Conservation (phyloP, 1,140 invertebrate species). For the Pogonognathellus flavescens region DNA sequence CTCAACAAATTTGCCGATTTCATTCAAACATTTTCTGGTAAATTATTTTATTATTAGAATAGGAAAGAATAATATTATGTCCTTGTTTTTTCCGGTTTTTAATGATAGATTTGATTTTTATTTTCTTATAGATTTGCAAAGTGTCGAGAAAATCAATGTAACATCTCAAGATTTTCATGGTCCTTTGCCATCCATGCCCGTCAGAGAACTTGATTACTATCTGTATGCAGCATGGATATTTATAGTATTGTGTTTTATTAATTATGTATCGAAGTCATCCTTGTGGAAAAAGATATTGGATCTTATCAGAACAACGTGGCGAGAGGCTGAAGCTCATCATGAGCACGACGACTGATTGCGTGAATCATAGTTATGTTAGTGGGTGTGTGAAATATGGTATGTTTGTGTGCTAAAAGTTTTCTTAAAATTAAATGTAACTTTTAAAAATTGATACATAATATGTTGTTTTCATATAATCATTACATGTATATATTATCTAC, state of each 20-base stretch:
- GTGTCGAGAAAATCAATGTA: constrained; percentile 77
- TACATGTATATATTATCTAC: too few relatives aligned
- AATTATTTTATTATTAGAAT: too few relatives aligned
- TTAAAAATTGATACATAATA: too few relatives aligned
- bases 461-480: too few relatives aligned
- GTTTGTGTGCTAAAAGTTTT: too few relatives aligned
- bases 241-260: constrained; percentile 81
- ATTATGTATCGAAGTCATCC: constrained; percentile 83
- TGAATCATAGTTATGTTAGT: background rate
- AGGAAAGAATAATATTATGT: too few relatives aligned
- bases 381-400: too few relatives aligned
- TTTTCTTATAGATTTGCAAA: constrained; percentile 75
- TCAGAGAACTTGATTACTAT: constrained; percentile 84
- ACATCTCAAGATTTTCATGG: constrained; percentile 84
- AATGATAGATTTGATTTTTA: constrained; percentile 9
- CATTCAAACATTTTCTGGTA: constrained; percentile 82
- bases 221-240: constrained; percentile 88
- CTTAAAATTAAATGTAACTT: too few relatives aligned
- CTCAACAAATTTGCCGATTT: constrained; percentile 86
- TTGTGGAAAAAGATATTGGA: constrained; percentile 87
- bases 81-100: too few relatives aligned
- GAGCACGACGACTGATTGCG: constrained; percentile 75
- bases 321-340: constrained; percentile 87
- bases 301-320: constrained; percentile 87
- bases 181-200: constrained; percentile 81